Evolutionary conservation across 2,888 invertebrate species (phyloP).

Genomic region (Trichopoda pennipes): DNA sequence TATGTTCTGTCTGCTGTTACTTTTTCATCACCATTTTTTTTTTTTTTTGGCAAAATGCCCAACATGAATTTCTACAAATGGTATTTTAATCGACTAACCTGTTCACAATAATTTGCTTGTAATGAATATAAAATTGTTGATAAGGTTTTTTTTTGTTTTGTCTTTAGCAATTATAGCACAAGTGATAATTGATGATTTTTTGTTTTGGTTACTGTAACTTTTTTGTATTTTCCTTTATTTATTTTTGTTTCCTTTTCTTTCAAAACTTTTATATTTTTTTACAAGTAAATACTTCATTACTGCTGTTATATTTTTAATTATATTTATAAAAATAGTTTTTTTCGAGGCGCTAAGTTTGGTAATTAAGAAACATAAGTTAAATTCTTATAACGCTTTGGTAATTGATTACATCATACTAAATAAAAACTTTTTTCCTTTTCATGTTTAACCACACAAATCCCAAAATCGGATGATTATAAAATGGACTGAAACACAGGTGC

Average conservation of each 20-base stretch:
- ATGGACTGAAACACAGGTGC: too few species aligned
- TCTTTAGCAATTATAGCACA: constrained; percentile 8
- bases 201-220: too few species aligned
- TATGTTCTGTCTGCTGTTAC: constrained; percentile 7
- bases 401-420: too few species aligned
- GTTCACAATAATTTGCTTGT: constrained; percentile 23
- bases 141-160: not conserved
- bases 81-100: constrained; percentile 50
- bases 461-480: too few species aligned
- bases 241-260: not conserved
- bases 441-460: too few species aligned
- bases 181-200: constrained; percentile 17
- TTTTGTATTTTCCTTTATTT: not conserved
- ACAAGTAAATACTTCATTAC: not conserved
- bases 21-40: too few species aligned
- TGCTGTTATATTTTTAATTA: not conserved
- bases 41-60: constrained; percentile 48
- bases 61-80: constrained; percentile 48
- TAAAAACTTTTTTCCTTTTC: too few species aligned
- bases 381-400: too few species aligned
- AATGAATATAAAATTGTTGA: constrained; percentile 38
- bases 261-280: not conserved
- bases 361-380: too few species aligned
- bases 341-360: not conserved
- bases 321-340: not conserved